phyloP scores from a whole-genome alignment of 1,140 invertebrate genomes.

The Brachionus paranguensis region DNA sequence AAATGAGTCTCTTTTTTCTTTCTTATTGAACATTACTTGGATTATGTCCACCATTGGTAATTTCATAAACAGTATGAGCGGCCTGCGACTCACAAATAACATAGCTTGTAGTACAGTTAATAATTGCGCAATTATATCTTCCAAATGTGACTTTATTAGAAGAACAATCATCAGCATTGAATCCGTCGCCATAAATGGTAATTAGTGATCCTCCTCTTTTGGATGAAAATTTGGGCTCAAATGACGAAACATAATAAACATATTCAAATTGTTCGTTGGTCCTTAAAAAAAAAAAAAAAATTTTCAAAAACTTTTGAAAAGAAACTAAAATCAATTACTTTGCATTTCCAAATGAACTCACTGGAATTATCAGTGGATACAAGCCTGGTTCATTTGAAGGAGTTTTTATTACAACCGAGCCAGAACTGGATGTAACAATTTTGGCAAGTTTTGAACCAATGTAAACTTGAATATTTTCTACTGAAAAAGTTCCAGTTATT shows the following conservation, averaged over 20 bases:
- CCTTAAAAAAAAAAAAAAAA: background rate
- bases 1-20: background rate
- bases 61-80: conserved; percentile 42
- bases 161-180: conserved; percentile 41
- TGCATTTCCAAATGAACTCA: background rate
- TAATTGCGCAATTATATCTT: conserved; percentile 42
- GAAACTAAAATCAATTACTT: background rate
- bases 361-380: conserved; percentile 37
- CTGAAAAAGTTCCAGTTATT: conserved; percentile 44
- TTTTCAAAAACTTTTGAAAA: background rate
- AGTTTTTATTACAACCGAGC: conserved; percentile 40
- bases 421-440: conserved; percentile 37
- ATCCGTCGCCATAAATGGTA: conserved; percentile 46
- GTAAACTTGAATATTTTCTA: background rate
- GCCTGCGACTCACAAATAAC: conserved; percentile 45
- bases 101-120: conserved; percentile 40
- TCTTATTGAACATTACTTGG: conserved; percentile 41
- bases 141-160: conserved; percentile 45
- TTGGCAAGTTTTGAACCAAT: conserved; percentile 42
- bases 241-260: conserved; percentile 35
- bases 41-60: conserved; percentile 44
- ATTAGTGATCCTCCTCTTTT: conserved; percentile 46
- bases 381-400: conserved; percentile 42
- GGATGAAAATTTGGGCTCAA: background rate
- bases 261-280: background rate